phyloP scores from a whole-genome alignment of 2,113 vertebrate genomes.

The Plecotus auritus region DNA sequence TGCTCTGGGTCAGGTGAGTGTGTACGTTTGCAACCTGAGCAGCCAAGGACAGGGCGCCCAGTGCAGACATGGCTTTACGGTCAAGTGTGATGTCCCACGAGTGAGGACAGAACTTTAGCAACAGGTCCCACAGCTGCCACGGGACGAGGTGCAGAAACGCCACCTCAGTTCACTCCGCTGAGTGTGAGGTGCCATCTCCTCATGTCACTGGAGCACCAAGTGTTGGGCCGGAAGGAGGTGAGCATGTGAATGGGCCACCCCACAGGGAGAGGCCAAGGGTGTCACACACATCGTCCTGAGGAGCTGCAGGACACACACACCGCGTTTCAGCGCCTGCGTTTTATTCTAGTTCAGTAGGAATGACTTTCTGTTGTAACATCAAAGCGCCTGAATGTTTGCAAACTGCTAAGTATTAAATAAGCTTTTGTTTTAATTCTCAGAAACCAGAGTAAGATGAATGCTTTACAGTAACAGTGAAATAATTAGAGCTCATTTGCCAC shows the following conservation, averaged over 20 bases:
- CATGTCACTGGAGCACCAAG: background rate
- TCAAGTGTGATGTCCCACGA: too few relatives aligned
- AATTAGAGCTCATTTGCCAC: background rate
- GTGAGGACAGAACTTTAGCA: too few relatives aligned
- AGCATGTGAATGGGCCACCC: background rate
- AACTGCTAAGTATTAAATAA: background rate
- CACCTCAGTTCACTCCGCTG: too few relatives aligned
- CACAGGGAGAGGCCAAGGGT: background rate
- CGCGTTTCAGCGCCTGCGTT: background rate
- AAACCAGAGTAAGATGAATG: slow-evolving; percentile 31
- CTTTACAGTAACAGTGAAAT: too few relatives aligned
- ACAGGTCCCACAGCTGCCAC: too few relatives aligned
- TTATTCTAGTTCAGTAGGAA: background rate
- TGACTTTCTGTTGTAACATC: background rate
- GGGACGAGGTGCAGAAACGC: background rate
- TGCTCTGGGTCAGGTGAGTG: too few relatives aligned
- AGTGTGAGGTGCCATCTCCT: too few relatives aligned
- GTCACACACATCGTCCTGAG: background rate
- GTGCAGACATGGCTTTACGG: too few relatives aligned
- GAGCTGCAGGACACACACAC: too few relatives aligned
- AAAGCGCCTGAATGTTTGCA: background rate
- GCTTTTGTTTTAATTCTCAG: slow-evolving; percentile 32
- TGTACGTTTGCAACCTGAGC: too few relatives aligned
- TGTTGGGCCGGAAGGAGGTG: too few relatives aligned
- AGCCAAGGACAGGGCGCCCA: too few relatives aligned